Base-by-base conservation (phyloP, 2,797 vertebrate species). In the Myotis findleyi region DNA sequence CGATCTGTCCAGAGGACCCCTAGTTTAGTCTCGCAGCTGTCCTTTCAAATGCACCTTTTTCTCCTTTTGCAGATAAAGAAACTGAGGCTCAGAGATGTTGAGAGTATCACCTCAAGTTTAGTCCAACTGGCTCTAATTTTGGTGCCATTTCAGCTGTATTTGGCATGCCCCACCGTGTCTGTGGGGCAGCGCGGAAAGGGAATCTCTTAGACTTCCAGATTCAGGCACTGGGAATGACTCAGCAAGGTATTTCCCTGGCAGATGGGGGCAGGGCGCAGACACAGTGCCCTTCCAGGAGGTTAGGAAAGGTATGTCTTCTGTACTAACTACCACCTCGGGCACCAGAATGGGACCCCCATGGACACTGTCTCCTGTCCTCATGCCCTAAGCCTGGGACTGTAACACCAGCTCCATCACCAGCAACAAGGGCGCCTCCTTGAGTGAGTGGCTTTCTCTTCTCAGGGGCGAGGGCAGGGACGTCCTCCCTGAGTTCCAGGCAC, bases 61-160 rank as follows among this genome's bases (percentile, higher is more conserved):
- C 66, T 89, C 57, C 25, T 49, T 82, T 77, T 57, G n/a, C 25
- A 81, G 68, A 66, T 59, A 49, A 93, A 87, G 18, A 89, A 86
- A 89, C 62, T 7, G 51, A 94, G 62, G n/a, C 77, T 92, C 44
- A 41, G 59, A 88, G 73, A 85, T 71, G 69, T 8, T 53, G 41
- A 79, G 30, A 23, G 51, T 84, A 64, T 69, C 21, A 3, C 27
- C 62, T 25, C 7, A 87, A 68, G 59, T 90, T 49, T 64, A 12
- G 21, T 47, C 83, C 69, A 38, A 27, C n/a, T 25, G 69, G 6
- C 49, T 84, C n/a, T 68, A 21, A 69, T 72, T 76, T 49, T 76
- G 51, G 49, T 21, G n/a, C 7, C 23, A 14, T 85, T 92, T 91
- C 55, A 81, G 23, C 25, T 16, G 1, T 2, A 16, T 55, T 71